Evolutionary conservation across 23 tunicate genomes (phyloP), one percentile per base, ranked within the genome.

Genomic region (Diplosoma virens): DNA sequence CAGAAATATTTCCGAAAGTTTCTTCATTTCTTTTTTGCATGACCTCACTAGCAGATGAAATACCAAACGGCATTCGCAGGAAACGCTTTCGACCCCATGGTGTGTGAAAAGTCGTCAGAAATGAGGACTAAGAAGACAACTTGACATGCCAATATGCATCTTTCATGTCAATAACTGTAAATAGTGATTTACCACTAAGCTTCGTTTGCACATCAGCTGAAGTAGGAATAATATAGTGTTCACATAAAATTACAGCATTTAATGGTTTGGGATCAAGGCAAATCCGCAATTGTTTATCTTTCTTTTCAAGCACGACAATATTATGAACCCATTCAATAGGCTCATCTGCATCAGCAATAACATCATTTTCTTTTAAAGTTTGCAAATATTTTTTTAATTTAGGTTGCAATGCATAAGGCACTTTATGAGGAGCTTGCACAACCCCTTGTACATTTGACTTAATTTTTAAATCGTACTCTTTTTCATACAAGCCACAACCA

Each of bases 121-220:
- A 77, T 35, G 82, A 77, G 11, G 82, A 77, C 34, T 53, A 33
- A 37, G 36, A 58, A 36, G 72, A 20, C 5, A 78, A 48, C 30
- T 46, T 33, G 58, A 77, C 71, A 37, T 77, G 82, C 82, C 82
- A 77, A 25, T 77, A 77, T 24, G 46, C 82, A 41, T 77, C 82
- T 37, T 77, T 77, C 72, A 77, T 77, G 58, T 77, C 82, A 24
- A 77, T 77, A 3, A 63, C 82, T 1, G 72, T 48, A 29, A 77
- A 77, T 9, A 77, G 11, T 7, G 30, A 35, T 20, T 77, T 77
- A 21, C 72, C 72, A 34, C 30, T 3, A 1, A 78, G 32, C 32
- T 78, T 73, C 2, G 78, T 21, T 26, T 73, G 78, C 17, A 73
- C 78, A 48, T 73, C 63, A 25, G 63, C 78, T 20, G 78, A 63